These are phyloP conservation scores for Chanos chanos DNA, from an alignment of 2,797 vertebrate species.

Conservation along the genomic window DNA sequence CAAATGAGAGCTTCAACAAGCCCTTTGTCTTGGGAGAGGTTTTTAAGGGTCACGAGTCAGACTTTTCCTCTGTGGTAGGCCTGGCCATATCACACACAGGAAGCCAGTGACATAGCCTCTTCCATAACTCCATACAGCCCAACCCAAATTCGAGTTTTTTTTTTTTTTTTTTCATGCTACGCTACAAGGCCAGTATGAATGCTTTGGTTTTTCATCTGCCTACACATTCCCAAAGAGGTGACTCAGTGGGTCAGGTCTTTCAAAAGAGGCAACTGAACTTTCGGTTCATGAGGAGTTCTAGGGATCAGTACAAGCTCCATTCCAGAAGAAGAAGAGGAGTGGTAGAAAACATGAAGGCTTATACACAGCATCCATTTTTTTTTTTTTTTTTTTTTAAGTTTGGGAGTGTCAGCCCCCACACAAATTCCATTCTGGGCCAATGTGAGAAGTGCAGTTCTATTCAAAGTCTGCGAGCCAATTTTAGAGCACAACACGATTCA, in stretches of 20 bases:
- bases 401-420: slow-evolving; percentile 49
- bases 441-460: slow-evolving; percentile 38
- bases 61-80: slow-evolving; percentile 43
- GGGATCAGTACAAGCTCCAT: slow-evolving; percentile 17
- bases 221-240: slow-evolving; percentile 49
- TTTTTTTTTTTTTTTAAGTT: slow-evolving; percentile 61
- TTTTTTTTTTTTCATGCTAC: slow-evolving; percentile 52
- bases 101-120: slow-evolving; percentile 57
- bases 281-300: not conserved
- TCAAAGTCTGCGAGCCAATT: not conserved
- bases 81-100: slow-evolving; percentile 51
- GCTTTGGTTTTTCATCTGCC: slow-evolving; percentile 33
- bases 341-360: slow-evolving; percentile 44
- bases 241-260: slow-evolving; percentile 59
- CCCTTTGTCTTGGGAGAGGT: slow-evolving; percentile 66
- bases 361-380: slow-evolving; percentile 51
- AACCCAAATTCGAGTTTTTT: slow-evolving; percentile 43
- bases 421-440: slow-evolving; percentile 60
- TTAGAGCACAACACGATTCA: too few relatives aligned
- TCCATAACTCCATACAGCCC: slow-evolving; percentile 48
- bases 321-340: slow-evolving; percentile 10
- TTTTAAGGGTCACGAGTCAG: slow-evolving; percentile 57
- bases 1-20: slow-evolving; percentile 59
- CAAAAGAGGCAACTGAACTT: slow-evolving; percentile 4
- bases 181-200: slow-evolving; percentile 21